Conservation (phyloP, 2,797 vertebrate genomes). For the Chloroceryle inda region DNA sequence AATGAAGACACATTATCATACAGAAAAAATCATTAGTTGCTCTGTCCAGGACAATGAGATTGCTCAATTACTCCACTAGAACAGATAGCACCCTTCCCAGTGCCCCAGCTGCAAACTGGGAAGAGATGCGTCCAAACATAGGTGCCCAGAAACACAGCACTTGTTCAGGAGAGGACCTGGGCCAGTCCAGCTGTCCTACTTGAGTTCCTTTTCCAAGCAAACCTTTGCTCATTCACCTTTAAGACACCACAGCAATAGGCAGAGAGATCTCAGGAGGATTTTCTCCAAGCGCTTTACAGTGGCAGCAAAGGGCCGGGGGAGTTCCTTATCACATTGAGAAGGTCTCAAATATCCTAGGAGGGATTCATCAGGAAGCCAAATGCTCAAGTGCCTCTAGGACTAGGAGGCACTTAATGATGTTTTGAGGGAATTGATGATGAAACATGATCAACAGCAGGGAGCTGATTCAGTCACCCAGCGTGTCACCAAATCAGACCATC, state of each 20-base stretch:
- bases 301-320: neutral
- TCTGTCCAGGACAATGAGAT: conserved; percentile 24
- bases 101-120: rapidly evolving
- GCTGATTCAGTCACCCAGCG: rapidly evolving
- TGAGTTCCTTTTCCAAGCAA: neutral
- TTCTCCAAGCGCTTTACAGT: neutral
- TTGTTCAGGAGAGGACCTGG: neutral
- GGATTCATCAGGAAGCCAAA: neutral
- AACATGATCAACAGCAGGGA: neutral
- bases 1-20: conserved; percentile 69
- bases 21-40: conserved; percentile 56
- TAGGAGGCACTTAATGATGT: rapidly evolving
- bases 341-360: rapidly evolving
- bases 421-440: neutral
- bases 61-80: conserved; percentile 31
- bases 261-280: neutral
- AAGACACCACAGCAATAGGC: neutral
- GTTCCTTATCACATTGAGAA: rapidly evolving
- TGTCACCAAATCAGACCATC: rapidly evolving
- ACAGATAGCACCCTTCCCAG: neutral
- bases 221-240: neutral
- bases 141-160: neutral
- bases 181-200: neutral
- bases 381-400: neutral
- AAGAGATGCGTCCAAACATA: neutral